A percentile compares a stretch with the other conserved stretches of the same genome.
phyloP scores from a whole-genome alignment of 2,888 invertebrate genomes.

The Polylopha cassiicola region DNA sequence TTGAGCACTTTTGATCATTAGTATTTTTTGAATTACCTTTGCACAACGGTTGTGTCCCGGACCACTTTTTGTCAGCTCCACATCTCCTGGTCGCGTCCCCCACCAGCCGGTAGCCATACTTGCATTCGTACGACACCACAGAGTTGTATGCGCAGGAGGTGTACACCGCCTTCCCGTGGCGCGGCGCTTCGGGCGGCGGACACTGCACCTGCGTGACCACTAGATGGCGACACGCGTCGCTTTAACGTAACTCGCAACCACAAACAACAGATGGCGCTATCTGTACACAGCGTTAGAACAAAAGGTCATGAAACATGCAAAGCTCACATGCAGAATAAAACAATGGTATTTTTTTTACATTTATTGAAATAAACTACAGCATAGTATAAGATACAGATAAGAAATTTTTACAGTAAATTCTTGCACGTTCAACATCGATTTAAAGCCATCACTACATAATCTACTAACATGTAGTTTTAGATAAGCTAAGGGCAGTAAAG shows the following conservation, averaged over 20 bases:
- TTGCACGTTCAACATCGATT: conserved; percentile 51
- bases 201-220: conserved; percentile 96
- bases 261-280: conserved; percentile 44
- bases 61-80: conserved; percentile 96
- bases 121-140: conserved; percentile 96
- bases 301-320: conserved; percentile 39
- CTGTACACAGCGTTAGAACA: conserved; percentile 25
- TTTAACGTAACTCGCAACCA: conserved; percentile 49
- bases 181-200: conserved; percentile 92
- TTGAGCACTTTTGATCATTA: not conserved
- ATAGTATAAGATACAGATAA: conserved; percentile 58
- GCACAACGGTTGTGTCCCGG: conserved; percentile 92
- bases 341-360: conserved; percentile 49
- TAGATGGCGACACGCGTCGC: conserved; percentile 73
- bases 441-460: conserved; percentile 60
- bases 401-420: conserved; percentile 58
- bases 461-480: conserved; percentile 51
- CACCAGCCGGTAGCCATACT: conserved; percentile 93
- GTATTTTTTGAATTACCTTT: conserved; percentile 80
- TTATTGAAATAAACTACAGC: conserved; percentile 70
- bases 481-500: conserved; percentile 56
- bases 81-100: conserved; percentile 95
- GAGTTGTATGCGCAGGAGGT: conserved; percentile 96
- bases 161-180: conserved; percentile 94
- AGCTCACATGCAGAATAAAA: conserved; percentile 54